phyloP scores from a whole-genome alignment of 2,888 invertebrate genomes.

The Sipha maydis region DNA sequence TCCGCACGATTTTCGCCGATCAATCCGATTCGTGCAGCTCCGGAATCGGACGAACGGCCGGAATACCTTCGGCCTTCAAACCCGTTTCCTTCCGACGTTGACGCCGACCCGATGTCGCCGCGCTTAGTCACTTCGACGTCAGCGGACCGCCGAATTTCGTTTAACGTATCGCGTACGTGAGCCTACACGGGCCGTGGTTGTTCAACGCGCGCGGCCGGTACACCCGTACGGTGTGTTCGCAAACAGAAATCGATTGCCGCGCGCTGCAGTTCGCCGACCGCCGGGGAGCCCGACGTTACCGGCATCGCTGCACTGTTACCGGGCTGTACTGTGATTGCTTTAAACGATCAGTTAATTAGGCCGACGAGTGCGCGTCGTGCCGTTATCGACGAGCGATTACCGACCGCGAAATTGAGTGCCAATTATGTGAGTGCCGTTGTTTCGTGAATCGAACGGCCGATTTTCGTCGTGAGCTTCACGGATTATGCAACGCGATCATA shows the following conservation, averaged over 20 bases:
- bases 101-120: not conserved
- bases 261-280: not conserved
- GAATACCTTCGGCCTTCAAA: not conserved
- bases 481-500: too few relatives aligned
- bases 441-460: not conserved
- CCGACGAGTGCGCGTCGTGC: not conserved
- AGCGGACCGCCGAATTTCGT: not conserved
- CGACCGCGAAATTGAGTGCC: not conserved
- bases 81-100: not conserved
- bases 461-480: too few relatives aligned
- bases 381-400: not conserved
- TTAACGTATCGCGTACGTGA: not conserved
- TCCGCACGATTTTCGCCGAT: not conserved
- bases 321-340: not conserved
- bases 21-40: not conserved
- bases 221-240: too few relatives aligned
- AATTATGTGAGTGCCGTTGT: not conserved
- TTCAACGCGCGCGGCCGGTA: too few relatives aligned
- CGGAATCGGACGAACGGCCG: not conserved
- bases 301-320: too few relatives aligned
- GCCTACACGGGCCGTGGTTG: too few relatives aligned
- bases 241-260: not conserved
- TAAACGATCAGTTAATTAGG: conserved; percentile 2
- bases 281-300: too few relatives aligned
- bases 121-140: not conserved